Base-by-base conservation (phyloP, 2,797 vertebrate genomes). In the Oreochromis grahami region DNA sequence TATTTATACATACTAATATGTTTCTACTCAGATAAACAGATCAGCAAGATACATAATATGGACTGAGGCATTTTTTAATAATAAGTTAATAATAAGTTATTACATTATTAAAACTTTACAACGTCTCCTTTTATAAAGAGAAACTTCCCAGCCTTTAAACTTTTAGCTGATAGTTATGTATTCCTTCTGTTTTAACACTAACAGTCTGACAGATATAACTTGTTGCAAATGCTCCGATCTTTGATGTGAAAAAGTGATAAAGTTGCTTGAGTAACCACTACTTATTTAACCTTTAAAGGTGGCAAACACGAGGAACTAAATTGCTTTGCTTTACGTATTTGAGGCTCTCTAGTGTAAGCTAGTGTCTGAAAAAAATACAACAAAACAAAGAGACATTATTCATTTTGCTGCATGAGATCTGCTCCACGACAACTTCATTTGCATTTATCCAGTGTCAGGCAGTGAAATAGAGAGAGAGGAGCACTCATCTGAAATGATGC, bases 381-480 rank as follows among this genome's bases (percentile, higher is more conserved):
- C 12, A 70, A 89, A 91, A 92, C 85, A 82, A 90, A 89, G 83
- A 90, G 19, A 82, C 93, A 95, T 94, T 91, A 88, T 94, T 93
- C 89, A 93, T 90, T 94, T 93, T 92, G 85, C 89, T 85, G 85
- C 87, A 93, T 90, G 87, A 90, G 90, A 91, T 81, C 90, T 90
- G 90, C 94, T 93, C 90, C 88, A 92, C 79, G 93, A 92, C 93
- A 91, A 90, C 81, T 72, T 96, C 86, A 95, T 96, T 97, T 96
- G 94, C 91, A 94, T 95, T 86, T 92, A 94, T 92, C 91, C 91
- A 82, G 91, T 90, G 89, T 94, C 92, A 87, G 93, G 90, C 87
- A 87, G 90, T 94, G 87, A 87, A 85, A 83, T 83, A 80, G 78
- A 80, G 86, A 87, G 48, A 87, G 87, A 52, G 87, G 77, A 87